Evolutionary conservation across 2,888 invertebrate genomes (phyloP), one percentile per base, ranked within the genome.

Genomic region (Eulithis testata): DNA sequence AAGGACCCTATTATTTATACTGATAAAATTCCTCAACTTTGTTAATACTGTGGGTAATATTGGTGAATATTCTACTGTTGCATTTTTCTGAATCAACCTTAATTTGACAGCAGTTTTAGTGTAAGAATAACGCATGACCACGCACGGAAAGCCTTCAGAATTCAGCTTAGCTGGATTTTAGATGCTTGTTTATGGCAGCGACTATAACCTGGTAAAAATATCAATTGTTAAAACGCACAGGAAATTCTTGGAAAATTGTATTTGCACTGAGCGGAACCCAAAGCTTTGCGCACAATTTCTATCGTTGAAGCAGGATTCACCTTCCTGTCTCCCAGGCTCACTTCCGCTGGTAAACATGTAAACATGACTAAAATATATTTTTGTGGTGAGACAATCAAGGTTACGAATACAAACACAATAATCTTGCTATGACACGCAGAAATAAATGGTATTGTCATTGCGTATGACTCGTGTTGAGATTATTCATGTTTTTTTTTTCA

Each of bases 1-100:
- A 53, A 14, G 14, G 37, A 53, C 37, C 40, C 53, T 12, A n/a
- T 27, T 14, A 53, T 40, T 40, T 11, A 53, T 37, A 14, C 53
- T 12, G 36, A 52, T 40, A 40, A 9, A 1, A 40, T 40, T 40
- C 5, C 4, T 6, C 8, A 40, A 40, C 40, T 40, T 40, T 5
- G 40, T 8, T 40, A 40, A 8, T 40, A 40, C 3, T 40, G 40
- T 40, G 0, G 9, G 40, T 40, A 3, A 40, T 40, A 40, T 40
- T 40, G 40, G 3, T 40, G 40, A 8, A 40, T 40, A 40, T 40
- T 40, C 2, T 11, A 40, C 3, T 40, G 8, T 31, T 31, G 1
- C 31, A 31, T 31, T 2, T 31, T 31, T 31, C 31, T 31, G 6
- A 31, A 5, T 5, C 31, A 31, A 21, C 21, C 21, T 1, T 21